phyloP scores from a whole-genome alignment of 1,140 invertebrate genomes.

The Limonius californicus region DNA sequence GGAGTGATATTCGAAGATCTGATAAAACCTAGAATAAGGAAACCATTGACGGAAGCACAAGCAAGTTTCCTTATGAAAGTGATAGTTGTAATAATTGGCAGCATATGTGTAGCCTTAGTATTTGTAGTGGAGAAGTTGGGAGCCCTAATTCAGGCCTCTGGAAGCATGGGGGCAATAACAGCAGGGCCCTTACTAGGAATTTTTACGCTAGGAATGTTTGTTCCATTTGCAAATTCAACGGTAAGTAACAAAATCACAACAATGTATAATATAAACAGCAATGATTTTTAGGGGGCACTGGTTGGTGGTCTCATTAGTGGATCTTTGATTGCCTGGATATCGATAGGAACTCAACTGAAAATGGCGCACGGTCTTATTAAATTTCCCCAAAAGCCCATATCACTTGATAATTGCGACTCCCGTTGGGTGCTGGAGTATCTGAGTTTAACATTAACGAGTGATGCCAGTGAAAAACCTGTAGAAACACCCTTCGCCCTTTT shows the following conservation, averaged over 20 bases:
- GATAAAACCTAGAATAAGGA: conserved; percentile 61
- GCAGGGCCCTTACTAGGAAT: conserved; percentile 72
- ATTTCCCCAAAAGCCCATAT: conserved; percentile 56
- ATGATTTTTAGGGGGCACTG: conserved; percentile 67
- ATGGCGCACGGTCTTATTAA: conserved; percentile 60
- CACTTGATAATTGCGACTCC: conserved; percentile 57
- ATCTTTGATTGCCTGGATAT: conserved; percentile 75
- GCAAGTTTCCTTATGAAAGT: conserved; percentile 67
- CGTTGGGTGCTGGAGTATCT: conserved; percentile 45
- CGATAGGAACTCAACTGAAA: conserved; percentile 75
- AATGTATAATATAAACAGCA: background rate
- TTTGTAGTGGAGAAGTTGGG: conserved; percentile 67
- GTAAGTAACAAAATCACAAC: conserved; percentile 55
- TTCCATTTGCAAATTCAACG: conserved; percentile 65
- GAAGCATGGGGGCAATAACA: conserved; percentile 64
- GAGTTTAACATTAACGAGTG: conserved; percentile 26
- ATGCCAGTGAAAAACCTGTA: conserved; percentile 16
- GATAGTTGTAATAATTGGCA: conserved; percentile 60
- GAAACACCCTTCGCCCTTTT: conserved; percentile 52
- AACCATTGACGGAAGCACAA: conserved; percentile 53
- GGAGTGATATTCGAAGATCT: conserved; percentile 80
- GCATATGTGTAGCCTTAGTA: conserved; percentile 60
- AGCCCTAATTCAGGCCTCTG: conserved; percentile 63
- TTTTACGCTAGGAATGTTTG: conserved; percentile 74
- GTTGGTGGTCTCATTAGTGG: conserved; percentile 68